Base-by-base conservation (phyloP, 2,888 invertebrate genomes). In the Fragum fragum region DNA sequence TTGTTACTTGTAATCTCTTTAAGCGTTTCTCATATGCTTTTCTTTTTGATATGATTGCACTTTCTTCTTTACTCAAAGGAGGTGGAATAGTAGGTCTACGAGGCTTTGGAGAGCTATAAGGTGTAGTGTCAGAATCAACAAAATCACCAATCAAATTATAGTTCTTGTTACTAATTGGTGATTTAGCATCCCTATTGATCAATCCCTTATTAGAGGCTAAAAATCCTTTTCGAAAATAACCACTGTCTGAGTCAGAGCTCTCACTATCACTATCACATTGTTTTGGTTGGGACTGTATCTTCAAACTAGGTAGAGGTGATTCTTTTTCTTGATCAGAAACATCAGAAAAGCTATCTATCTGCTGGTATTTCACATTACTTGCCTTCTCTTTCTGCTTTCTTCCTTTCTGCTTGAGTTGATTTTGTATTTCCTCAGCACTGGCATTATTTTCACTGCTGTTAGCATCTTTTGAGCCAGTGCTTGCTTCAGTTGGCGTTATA, bases 1-100 rank as follows among this genome's bases (percentile, higher is more conserved):
- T 92, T 29, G 91, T 93, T 1, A 92, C 92, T 80, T 92, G 90
- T 14, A 92, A 81, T 52, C 92, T 81, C 74, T 92, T 90, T 36
- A 92, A 85, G 9, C 90, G 83, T 75, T 90, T 90, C 72, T 91
- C 90, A 76, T 91, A 91, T 3, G 92, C 92, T 87, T 91, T 92
- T 29, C 90, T 83, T 73, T 92, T 92, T 7, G 92, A 92, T 36
- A 72, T 74, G 42, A 78, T 86, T 21, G 83, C 83, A 72, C 81
- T 81, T 69, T 89, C 88, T 63, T 86, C 82, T 70, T 88, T 82
- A 53, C 79, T 82, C 3, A 89, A 68, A 11, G 87, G 87, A 29
- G 81, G 80, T 2, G 89, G 87, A 32, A 88, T 47, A 52, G 86
- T 75, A 28, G 72, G 76, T 70, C 86, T 70, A 21, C 76, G 76